A percentile compares a stretch with the other conserved stretches of the same genome.
phyloP scores from a whole-genome alignment of 2,113 vertebrate species.

The Rafetus swinhoei region DNA sequence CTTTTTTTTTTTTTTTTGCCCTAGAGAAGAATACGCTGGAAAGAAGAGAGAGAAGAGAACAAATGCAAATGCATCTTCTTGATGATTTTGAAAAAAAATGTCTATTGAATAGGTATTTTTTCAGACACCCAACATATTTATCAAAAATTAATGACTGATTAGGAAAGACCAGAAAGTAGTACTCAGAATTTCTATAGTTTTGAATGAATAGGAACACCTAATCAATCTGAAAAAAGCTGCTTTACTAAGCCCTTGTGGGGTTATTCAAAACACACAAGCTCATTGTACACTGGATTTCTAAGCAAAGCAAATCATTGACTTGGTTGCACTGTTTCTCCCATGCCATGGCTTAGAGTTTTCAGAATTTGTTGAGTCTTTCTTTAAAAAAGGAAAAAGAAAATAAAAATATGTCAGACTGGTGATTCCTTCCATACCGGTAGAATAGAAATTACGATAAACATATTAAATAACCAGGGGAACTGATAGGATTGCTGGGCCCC shows the following conservation, averaged over 20 bases:
- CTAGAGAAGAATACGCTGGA: slow-evolving; percentile 55
- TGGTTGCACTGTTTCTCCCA: not conserved
- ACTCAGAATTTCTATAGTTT: not conserved
- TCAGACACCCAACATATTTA: not conserved
- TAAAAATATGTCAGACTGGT: not conserved
- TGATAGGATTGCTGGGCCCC: too few relatives aligned
- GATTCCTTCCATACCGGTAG: not conserved
- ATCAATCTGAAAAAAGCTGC: not conserved
- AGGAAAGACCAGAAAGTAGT: not conserved
- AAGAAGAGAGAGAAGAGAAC: slow-evolving; percentile 27
- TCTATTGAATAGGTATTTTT: not conserved
- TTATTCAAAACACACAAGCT: slow-evolving; percentile 8
- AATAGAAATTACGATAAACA: not conserved
- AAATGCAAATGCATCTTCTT: slow-evolving; percentile 27
- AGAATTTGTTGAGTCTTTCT: not conserved
- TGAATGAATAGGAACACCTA: not conserved
- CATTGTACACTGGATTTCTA: not conserved
- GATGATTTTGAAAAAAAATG: not conserved
- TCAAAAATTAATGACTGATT: not conserved
- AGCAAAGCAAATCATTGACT: not conserved
- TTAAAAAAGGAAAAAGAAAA: not conserved
- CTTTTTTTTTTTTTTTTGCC: slow-evolving; percentile 32
- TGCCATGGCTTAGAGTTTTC: not conserved
- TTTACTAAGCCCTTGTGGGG: not conserved
- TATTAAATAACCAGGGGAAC: not conserved